Evolutionary conservation across 2,113 vertebrate species (phyloP), one percentile per base, ranked within the genome.

Genomic region (Larimichthys crocea): DNA sequence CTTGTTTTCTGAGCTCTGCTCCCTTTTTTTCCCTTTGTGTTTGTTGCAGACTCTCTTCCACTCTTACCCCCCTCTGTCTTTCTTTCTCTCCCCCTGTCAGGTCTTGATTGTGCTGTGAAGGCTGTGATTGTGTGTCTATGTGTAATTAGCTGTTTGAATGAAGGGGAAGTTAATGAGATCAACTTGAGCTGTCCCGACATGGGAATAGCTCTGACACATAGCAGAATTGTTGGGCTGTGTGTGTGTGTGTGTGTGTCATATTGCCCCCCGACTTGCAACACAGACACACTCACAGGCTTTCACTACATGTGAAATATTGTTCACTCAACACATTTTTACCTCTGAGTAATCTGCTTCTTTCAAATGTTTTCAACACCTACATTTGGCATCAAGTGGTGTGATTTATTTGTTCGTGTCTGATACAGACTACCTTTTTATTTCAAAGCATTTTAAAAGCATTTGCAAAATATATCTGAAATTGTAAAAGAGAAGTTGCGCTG

Each of bases 101-200:
- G 60, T 61, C 64, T 70, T 62, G 79, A 91, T 86, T 88, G 79
- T 70, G 70, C 76, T 82, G 62, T 66, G 76, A 87, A 84, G 63
- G 84, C 83, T 79, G 55, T 68, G 86, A 93, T 89, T 86, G 79
- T 89, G 76, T 88, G 82, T 77, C 70, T 80, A 57, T 50, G 63
- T 74, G 89, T 93, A 93, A 94, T 94, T 93, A 94, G 87, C 79
- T 69, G 52, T 88, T 86, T 86, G 90, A 94, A 90, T 92, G 80
- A 93, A 93, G 88, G 83, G 76, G 57, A 76, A 91, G 90, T 94
- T 94, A 93, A 94, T 93, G 85, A 89, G 93, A 92, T 93, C 92
- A 91, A 89, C 87, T 81, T 84, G 56, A 89, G 85, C 73, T 87
- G 89, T 82, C 77, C 83, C 65, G 86, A 44, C 72, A 56, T 65